phyloP scores from a whole-genome alignment of 2,113 vertebrate species.

The Melanostigma gelatinosum region DNA sequence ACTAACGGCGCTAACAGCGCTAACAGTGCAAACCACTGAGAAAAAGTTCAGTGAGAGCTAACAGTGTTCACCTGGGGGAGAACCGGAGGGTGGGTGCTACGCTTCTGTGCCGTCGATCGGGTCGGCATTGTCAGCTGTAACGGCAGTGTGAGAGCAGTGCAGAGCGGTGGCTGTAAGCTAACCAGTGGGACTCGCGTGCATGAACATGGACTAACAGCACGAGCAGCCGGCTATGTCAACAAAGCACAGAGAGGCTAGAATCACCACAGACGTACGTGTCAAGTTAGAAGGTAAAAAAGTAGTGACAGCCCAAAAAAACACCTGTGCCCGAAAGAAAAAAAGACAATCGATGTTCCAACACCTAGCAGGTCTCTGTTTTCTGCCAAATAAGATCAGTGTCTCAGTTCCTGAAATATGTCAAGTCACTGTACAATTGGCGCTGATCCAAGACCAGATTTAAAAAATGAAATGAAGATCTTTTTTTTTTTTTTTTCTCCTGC shows the following conservation, averaged over 20 bases:
- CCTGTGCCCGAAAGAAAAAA: background rate
- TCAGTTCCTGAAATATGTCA: constrained; percentile 71
- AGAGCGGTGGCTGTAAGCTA: background rate
- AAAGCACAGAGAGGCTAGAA: background rate
- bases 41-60: no score
- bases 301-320: constrained; percentile 22
- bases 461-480: constrained; percentile 75
- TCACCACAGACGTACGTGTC: background rate
- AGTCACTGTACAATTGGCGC: constrained; percentile 74
- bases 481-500: constrained; percentile 58
- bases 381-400: constrained; percentile 58
- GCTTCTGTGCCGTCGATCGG: no score
- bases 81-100: no score
- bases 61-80: no score
- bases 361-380: constrained; percentile 47
- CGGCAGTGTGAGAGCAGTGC: no score
- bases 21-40: no score
- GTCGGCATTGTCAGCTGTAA: no score
- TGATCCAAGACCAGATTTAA: constrained; percentile 74
- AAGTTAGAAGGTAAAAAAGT: background rate
- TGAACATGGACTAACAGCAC: no score
- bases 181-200: background rate
- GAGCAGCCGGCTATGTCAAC: background rate
- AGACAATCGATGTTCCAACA: constrained; percentile 38
- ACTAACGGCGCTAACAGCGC: no score